Percentiles rank a stretch among this genome's conserved stretches.
Conservation (phyloP, 2,113 vertebrate species). For the Asarcornis scutulata region DNA sequence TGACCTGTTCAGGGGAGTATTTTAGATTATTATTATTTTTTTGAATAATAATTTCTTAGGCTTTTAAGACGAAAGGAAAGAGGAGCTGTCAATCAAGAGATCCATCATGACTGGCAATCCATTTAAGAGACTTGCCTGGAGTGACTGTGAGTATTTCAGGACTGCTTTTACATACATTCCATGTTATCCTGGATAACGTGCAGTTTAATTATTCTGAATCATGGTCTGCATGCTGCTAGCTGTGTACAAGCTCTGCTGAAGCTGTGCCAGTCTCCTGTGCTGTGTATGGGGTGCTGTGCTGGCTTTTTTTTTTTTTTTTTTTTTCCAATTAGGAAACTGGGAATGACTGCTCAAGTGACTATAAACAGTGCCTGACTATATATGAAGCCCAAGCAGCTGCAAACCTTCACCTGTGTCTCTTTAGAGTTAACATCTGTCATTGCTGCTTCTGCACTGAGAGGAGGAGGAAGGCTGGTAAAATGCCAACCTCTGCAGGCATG, state of each 20-base stretch:
- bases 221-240: neutral
- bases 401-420: neutral
- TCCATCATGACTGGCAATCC: neutral
- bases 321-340: neutral
- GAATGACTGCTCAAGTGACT: neutral
- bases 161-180: neutral
- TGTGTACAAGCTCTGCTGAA: neutral
- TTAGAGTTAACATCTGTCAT: neutral
- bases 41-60: neutral
- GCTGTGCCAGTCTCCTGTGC: neutral
- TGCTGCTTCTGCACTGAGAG: neutral
- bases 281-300: neutral
- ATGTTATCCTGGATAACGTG: neutral
- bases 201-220: neutral
- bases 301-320: neutral
- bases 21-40: neutral
- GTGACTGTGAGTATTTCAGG: conserved; percentile 53
- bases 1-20: neutral
- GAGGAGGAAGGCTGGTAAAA: neutral
- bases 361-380: neutral
- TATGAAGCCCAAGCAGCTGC: neutral
- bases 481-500: neutral
- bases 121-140: conserved; percentile 1
- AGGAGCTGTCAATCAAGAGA: neutral
- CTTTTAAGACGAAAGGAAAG: conserved; percentile 36